Base-by-base conservation (phyloP, 2,888 invertebrate species). In the Philaethria dido region DNA sequence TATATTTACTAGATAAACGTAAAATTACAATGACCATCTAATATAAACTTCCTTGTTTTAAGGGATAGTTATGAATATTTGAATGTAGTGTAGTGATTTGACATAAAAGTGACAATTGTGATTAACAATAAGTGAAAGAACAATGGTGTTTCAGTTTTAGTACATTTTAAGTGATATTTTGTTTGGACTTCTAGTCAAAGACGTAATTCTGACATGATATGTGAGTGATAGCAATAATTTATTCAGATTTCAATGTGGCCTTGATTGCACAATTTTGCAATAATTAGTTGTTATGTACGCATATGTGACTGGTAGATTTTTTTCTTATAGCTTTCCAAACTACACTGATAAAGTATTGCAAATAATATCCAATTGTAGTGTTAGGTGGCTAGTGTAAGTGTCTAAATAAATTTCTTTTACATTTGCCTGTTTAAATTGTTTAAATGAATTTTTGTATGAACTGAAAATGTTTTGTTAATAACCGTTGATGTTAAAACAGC, bases 211-310 rank as follows among this genome's bases (percentile, higher is more conserved):
- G 57, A 66, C 54, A 70, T 76, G 52, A 52, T 29, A 52, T 52
- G 52, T 52, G 73, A 76, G 45, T 33, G 33, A 55, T 64, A 81
- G 83, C 81, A 82, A 83, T 84, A 81, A 78, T 77, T 75, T 62
- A 67, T 76, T 76, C 69, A 74, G 74, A 73, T 69, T 66, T 78
- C 72, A 74, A 76, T 68, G 80, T 80, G 81, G 82, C 83, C 84
- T 83, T 83, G 69, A 69, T 79, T 79, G 77, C 75, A 76, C 74
- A 75, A 74, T 76, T 44, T 75, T 74, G 77, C 75, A 78, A 77
- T 76, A 77, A 76, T 76, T 76, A 74, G 69, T 61, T 62, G 29
- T 62, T 70, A 63, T 29, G 36, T 68, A 42, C 22, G 39, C 42
- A 42, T 45, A 13, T 60, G 29, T 44, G 25, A 60, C n/a, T 55